Evolutionary conservation across 2,113 vertebrate species (phyloP).

Genomic region (Myrmophylax atrothorax): DNA sequence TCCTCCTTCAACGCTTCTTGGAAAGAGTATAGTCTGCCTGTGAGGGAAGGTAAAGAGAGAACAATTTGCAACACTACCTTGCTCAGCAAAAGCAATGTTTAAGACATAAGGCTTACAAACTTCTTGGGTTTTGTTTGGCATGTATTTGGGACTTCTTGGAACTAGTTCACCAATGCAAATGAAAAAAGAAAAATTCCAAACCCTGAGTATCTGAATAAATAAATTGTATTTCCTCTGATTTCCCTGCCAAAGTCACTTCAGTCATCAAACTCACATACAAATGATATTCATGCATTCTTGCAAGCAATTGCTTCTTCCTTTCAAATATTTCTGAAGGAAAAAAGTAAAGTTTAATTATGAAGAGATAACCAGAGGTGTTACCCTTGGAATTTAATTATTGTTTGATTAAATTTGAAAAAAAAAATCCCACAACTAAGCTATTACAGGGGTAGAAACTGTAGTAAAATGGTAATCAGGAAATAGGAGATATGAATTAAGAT

Average conservation of each 20-base stretch:
- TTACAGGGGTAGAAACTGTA: conserved; percentile 60
- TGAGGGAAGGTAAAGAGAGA: background rate
- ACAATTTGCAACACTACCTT: background rate
- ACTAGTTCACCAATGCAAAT: background rate
- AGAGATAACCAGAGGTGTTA: conserved; percentile 75
- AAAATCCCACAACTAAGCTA: conserved; percentile 1
- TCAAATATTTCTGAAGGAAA: conserved; percentile 57
- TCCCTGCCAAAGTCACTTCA: conserved; percentile 45
- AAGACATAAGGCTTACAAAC: background rate
- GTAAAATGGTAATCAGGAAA: conserved; percentile 75
- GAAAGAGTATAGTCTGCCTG: background rate
- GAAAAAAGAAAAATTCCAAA: background rate
- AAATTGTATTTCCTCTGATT: background rate
- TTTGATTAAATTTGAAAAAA: conserved; percentile 78
- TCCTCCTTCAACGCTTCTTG: background rate
- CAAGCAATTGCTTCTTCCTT: conserved; percentile 38
- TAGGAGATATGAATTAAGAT: conserved; percentile 69
- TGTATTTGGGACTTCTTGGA: background rate
- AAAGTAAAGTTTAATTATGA: conserved; percentile 75
- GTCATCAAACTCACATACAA: conserved; percentile 34
- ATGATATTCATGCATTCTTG: conserved; percentile 32
- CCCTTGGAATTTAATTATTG: conserved; percentile 75
- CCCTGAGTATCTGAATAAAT: background rate
- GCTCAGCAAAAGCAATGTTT: background rate
- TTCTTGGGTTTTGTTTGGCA: background rate